Base-by-base conservation (phyloP, 2,797 vertebrate species). In the Brotogeris chrysoptera region DNA sequence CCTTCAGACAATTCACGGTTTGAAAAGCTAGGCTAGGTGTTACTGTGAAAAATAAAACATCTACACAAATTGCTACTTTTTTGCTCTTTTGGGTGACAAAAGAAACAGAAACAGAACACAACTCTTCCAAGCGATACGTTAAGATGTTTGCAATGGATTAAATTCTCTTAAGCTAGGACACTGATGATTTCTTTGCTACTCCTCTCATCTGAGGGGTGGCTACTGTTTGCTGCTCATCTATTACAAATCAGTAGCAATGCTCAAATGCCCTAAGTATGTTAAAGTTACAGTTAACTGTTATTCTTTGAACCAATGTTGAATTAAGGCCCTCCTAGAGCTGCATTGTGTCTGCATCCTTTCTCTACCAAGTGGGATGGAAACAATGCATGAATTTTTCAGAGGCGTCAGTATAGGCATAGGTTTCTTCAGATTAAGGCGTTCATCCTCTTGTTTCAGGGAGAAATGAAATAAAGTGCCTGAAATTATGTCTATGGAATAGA, bases 401-500 rank as follows among this genome's bases (percentile, higher is more conserved):
- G 21, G 38, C 38, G 24, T 74, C 53, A 76, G 36, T 88, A 86
- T 19, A 19, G 30, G 14, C 34, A 72, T 69, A 30, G 25, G 17
- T 80, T 83, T 78, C 57, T 74, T 80, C 69, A 72, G 34, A 63
- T 52, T 13, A 63, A 73, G 4, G 19, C 50, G 16, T 46, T 87
- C 52, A 34, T 71, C n/a, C 53, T 74, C 24, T 73, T 73, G 17
- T 60, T 88, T 88, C 1, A 1, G 7, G 36, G 8, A 74, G 16
- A 88, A 92, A 69, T 34, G 41, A 94, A 89, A 83, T 44, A 80
- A 88, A 77, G 8, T 10, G 69, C 30, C 65, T 52, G 50, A 91
- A 84, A 83, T 0, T 0, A 39, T 44, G 38, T 23, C 0, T 0
- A 18, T 24, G 41, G 20, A 77, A 90, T 7, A 72, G 39, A 60